A percentile compares a stretch with the other conserved stretches of the same genome.
Evolutionary conservation across 1,140 invertebrate genomes (phyloP).

Genomic region (Ectropis grisescens): DNA sequence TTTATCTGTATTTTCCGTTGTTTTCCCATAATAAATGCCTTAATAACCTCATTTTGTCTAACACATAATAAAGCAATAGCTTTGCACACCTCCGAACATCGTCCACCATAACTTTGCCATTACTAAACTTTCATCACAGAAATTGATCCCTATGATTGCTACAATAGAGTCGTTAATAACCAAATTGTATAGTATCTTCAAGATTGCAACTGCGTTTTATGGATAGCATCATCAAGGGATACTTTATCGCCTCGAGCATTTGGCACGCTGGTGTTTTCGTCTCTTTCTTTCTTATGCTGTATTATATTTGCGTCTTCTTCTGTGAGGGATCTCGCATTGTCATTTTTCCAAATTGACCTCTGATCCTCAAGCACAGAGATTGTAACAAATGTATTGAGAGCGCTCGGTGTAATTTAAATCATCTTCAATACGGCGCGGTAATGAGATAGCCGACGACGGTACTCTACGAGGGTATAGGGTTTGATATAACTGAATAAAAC

Average conservation of each 20-base stretch:
- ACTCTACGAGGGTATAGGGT: no score
- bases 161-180: constrained; percentile 4
- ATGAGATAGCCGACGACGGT: no score
- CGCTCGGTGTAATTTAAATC: constrained; percentile 14
- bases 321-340: constrained; percentile 32
- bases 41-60: constrained; percentile 40
- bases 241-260: constrained; percentile 36
- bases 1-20: no score
- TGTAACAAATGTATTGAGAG: constrained; percentile 37
- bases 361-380: constrained; percentile 45
- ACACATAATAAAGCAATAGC: constrained; percentile 45
- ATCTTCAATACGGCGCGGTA: no score
- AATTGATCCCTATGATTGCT: constrained; percentile 4
- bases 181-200: background rate
- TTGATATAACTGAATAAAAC: no score
- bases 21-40: no score
- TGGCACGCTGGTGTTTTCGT: constrained; percentile 16
- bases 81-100: constrained; percentile 10
- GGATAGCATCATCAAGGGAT: constrained; percentile 30
- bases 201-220: constrained; percentile 1
- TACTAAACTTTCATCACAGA: background rate
- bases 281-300: constrained; percentile 10
- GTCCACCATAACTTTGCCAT: constrained; percentile 5
- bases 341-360: constrained; percentile 57
- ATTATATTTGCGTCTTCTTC: constrained; percentile 22